Evolutionary conservation across 2,113 vertebrate genomes (phyloP).

Genomic region (Laticauda colubrina): DNA sequence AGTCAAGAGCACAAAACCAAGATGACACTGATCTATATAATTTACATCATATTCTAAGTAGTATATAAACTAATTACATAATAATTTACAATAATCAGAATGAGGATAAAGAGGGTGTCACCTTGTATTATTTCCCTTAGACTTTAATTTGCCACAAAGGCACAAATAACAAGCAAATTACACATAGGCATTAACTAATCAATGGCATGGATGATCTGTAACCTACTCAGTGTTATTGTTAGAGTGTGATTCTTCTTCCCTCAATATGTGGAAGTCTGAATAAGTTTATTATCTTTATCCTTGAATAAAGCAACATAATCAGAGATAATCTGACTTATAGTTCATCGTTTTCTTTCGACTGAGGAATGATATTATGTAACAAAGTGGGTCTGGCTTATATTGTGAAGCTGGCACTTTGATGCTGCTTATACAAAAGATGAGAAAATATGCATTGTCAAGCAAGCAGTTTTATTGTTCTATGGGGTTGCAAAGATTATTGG

Average conservation of each 20-base stretch:
- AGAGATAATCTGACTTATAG: neutral
- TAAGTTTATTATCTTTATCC: neutral
- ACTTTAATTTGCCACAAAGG: neutral
- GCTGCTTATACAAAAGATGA: neutral
- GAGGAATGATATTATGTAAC: neutral
- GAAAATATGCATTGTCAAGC: neutral
- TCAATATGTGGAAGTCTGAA: neutral
- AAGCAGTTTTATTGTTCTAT: neutral
- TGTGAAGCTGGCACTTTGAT: neutral
- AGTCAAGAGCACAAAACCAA: neutral
- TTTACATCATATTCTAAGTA: neutral
- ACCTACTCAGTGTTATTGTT: neutral
- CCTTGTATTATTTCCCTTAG: neutral
- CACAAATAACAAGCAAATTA: neutral
- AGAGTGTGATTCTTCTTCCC: neutral
- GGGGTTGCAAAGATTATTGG: neutral
- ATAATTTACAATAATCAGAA: neutral
- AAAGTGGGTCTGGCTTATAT: neutral
- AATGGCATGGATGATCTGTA: neutral
- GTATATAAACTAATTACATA: neutral
- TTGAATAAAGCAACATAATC: neutral
- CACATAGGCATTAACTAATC: neutral
- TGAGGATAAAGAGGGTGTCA: neutral
- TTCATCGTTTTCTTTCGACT: neutral
- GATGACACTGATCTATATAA: neutral